These are phyloP conservation scores for Stenodera caucasica DNA, from an alignment of 2,888 invertebrate species.

Conservation along the genomic window DNA sequence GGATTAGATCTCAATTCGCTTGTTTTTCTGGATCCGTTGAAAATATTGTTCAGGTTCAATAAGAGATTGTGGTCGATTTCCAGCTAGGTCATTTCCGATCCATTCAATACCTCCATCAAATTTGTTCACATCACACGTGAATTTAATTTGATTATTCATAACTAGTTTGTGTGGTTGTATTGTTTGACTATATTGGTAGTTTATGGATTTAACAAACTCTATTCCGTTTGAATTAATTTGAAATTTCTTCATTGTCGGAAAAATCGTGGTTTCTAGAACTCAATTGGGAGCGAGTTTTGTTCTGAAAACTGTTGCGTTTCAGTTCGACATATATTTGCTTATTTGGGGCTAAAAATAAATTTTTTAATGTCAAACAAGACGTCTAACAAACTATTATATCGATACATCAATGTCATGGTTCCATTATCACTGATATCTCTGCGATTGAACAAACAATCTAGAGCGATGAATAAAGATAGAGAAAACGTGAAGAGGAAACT, in stretches of 20 bases:
- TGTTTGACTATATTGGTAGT: too few species aligned
- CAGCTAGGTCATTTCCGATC: background rate
- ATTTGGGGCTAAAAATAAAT: background rate
- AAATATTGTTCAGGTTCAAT: too few species aligned
- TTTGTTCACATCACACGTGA: background rate
- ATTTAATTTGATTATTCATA: background rate
- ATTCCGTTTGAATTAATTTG: background rate
- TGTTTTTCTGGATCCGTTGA: too few species aligned
- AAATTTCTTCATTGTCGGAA: too few species aligned
- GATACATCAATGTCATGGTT: background rate
- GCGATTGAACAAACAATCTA: background rate
- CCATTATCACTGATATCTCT: background rate
- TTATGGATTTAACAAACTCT: too few species aligned
- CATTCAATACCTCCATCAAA: background rate
- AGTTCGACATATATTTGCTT: too few species aligned
- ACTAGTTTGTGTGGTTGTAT: background rate
- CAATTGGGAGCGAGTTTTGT: too few species aligned
- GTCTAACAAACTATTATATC: background rate
- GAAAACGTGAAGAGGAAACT: background rate
- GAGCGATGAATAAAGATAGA: background rate
- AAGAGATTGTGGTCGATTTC: background rate
- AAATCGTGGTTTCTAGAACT: too few species aligned
- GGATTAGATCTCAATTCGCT: too few species aligned
- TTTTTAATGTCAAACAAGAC: background rate
- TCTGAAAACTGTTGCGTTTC: too few species aligned